These are phyloP conservation scores for Isoperla grammatica DNA, from an alignment of 2,888 invertebrate genomes.

Conservation along the genomic window DNA sequence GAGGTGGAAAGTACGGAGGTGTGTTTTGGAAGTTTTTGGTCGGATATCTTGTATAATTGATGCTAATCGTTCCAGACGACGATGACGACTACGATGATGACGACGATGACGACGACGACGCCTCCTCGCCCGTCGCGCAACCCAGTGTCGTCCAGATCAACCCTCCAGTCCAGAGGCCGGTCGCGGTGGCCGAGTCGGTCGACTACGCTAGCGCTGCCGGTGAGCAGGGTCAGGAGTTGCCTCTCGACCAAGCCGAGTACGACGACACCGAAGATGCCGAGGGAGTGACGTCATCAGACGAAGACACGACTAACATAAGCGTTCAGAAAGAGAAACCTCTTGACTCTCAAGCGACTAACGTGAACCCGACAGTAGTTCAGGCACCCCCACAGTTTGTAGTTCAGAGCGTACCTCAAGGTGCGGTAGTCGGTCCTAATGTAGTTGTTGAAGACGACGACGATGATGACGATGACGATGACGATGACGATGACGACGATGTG, in stretches of 20 bases:
- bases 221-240: slow-evolving; percentile 20
- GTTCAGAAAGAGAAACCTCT: slow-evolving; percentile 39
- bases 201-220: slow-evolving; percentile 36
- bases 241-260: slow-evolving; percentile 19
- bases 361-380: slow-evolving; percentile 29
- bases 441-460: slow-evolving; percentile 31
- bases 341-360: slow-evolving; percentile 27
- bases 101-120: slow-evolving; percentile 41
- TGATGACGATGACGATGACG: slow-evolving; percentile 54
- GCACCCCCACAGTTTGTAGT: slow-evolving; percentile 33
- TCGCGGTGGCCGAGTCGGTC: slow-evolving; percentile 40
- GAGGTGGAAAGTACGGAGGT: too few species aligned
- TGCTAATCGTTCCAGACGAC: slow-evolving; percentile 42
- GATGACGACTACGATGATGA: slow-evolving; percentile 55
- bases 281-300: slow-evolving; percentile 42
- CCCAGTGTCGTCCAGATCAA: slow-evolving; percentile 42
- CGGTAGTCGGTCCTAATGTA: too few species aligned
- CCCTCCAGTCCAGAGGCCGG: slow-evolving; percentile 28
- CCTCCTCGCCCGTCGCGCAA: slow-evolving; percentile 38
- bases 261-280: slow-evolving; percentile 38
- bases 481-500: slow-evolving; percentile 58
- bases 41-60: too few species aligned
- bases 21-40: too few species aligned
- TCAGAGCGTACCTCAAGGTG: slow-evolving; percentile 34
- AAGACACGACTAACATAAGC: slow-evolving; percentile 43